phyloP scores from a whole-genome alignment of 2,797 vertebrate genomes.

The Apogon talboti region DNA sequence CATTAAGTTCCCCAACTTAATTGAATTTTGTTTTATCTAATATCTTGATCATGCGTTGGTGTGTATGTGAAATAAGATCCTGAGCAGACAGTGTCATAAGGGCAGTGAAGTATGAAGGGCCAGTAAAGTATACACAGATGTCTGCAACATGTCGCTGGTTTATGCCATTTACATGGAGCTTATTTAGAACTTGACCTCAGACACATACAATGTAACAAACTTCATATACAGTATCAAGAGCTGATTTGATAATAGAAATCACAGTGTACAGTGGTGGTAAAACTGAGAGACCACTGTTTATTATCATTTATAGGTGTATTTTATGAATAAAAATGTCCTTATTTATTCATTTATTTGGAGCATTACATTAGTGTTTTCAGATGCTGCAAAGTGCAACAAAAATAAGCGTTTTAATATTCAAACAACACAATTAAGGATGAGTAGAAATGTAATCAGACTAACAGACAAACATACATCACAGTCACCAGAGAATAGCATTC shows the following conservation, averaged over 20 bases:
- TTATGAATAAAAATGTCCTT: too few relatives aligned
- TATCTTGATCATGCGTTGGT: slow-evolving; percentile 3
- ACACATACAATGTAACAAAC: slow-evolving; percentile 27
- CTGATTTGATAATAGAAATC: slow-evolving; percentile 51
- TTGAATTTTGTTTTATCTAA: slow-evolving; percentile 2
- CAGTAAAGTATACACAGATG: slow-evolving; percentile 11
- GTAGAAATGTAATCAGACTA: too few relatives aligned
- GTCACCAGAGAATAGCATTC: too few relatives aligned
- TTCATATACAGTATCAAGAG: slow-evolving; percentile 33
- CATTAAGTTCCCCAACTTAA: neutral
- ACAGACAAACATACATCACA: too few relatives aligned
- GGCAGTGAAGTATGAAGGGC: slow-evolving; percentile 6
- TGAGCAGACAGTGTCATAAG: slow-evolving; percentile 6
- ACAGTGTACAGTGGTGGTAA: slow-evolving; percentile 24
- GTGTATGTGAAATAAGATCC: slow-evolving; percentile 10
- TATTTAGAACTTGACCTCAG: slow-evolving; percentile 44
- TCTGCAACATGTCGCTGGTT: slow-evolving; percentile 17
- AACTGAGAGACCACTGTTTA: neutral
- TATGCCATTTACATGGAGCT: slow-evolving; percentile 33
- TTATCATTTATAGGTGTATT: too few relatives aligned
- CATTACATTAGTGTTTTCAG: too few relatives aligned
- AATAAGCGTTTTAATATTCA: too few relatives aligned
- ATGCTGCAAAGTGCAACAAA: too few relatives aligned
- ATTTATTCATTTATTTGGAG: too few relatives aligned
- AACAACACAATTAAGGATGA: too few relatives aligned